These are phyloP conservation scores for Megalurothrips usitatus DNA, from an alignment of 2,888 invertebrate genomes.

Conservation along the genomic window DNA sequence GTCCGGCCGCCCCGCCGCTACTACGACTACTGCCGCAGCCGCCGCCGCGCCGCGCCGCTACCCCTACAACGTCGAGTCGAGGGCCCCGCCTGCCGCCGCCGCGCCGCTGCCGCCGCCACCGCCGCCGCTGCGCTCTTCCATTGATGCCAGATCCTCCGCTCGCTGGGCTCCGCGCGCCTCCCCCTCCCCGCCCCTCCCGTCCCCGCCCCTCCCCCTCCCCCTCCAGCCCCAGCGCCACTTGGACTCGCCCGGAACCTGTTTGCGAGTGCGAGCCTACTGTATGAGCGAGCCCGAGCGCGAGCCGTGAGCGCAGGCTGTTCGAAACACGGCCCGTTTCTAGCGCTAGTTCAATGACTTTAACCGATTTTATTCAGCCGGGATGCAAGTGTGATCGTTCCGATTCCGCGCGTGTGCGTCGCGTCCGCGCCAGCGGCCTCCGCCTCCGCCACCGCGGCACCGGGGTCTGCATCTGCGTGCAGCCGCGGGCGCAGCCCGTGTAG, in stretches of 20 bases:
- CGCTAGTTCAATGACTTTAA: constrained; percentile 37
- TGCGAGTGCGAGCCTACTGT: constrained; percentile 33
- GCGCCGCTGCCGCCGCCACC: not conserved
- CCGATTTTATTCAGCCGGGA: constrained; percentile 33
- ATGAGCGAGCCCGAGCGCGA: constrained; percentile 15
- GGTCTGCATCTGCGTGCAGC: too few relatives aligned
- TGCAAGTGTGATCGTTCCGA: constrained; percentile 28
- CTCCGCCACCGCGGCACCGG: too few relatives aligned
- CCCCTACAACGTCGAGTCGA: constrained; percentile 36
- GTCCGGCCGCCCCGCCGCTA: constrained; percentile 46
- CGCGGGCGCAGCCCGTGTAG: too few relatives aligned
- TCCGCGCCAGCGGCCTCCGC: not conserved
- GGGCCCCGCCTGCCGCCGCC: constrained; percentile 43
- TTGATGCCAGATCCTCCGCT: constrained; percentile 36
- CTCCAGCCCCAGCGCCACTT: constrained; percentile 30
- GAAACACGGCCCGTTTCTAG: constrained; percentile 33
- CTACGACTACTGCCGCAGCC: constrained; percentile 42
- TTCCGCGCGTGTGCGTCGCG: not conserved
- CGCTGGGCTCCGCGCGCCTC: constrained; percentile 41
- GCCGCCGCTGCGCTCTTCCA: constrained; percentile 41
- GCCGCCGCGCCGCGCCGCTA: constrained; percentile 43
- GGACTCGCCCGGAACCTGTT: constrained; percentile 37
- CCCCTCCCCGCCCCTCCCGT: constrained; percentile 40
- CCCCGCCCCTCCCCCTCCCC: constrained; percentile 31
- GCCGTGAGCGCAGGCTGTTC: constrained; percentile 28